Evolutionary conservation across 2,888 invertebrate species (phyloP).

Genomic region (Drosophila tripunctata): DNA sequence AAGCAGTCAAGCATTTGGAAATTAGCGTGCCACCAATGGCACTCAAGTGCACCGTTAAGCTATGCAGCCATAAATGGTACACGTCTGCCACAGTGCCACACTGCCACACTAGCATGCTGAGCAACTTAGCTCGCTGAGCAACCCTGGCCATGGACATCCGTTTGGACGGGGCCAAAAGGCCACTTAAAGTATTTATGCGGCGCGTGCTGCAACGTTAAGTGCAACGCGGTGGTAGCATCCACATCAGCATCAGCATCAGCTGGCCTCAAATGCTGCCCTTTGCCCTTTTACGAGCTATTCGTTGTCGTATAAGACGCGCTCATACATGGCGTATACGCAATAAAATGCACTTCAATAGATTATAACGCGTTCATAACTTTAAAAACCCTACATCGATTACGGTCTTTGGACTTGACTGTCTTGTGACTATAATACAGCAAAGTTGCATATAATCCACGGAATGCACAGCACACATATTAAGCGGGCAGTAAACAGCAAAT

Average conservation of each 20-base stretch:
- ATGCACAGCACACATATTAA: conserved; percentile 62
- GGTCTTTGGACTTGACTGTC: conserved; percentile 37
- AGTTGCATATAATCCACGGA: conserved; percentile 51
- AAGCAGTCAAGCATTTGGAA: conserved; percentile 53
- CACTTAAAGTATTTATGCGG: conserved; percentile 61
- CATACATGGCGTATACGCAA: conserved; percentile 56
- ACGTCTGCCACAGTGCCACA: conserved; percentile 15
- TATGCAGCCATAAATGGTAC: conserved; percentile 48
- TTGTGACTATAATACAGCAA: conserved; percentile 33
- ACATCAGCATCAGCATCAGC: conserved; percentile 13
- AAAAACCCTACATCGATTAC: conserved; percentile 63
- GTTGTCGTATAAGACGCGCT: conserved; percentile 3
- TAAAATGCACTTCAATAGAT: conserved; percentile 76
- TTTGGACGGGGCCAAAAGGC: conserved; percentile 47
- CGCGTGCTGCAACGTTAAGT: conserved; percentile 68
- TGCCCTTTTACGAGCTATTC: conserved; percentile 27
- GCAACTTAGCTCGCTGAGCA: conserved; percentile 4
- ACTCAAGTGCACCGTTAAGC: conserved; percentile 57
- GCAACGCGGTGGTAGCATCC: conserved; percentile 36
- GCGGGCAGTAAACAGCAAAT: conserved; percentile 68
- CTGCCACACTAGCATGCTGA: conserved; percentile 1
- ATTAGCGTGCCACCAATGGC: conserved; percentile 70
- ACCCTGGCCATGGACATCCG: conserved; percentile 21
- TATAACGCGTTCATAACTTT: conserved; percentile 68
- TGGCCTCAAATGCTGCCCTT: conserved; percentile 8